Percentiles rank a stretch among this genome's conserved stretches.
Evolutionary conservation across 2,888 invertebrate species (phyloP).

Genomic region (Oxyteleia sp.): DNA sequence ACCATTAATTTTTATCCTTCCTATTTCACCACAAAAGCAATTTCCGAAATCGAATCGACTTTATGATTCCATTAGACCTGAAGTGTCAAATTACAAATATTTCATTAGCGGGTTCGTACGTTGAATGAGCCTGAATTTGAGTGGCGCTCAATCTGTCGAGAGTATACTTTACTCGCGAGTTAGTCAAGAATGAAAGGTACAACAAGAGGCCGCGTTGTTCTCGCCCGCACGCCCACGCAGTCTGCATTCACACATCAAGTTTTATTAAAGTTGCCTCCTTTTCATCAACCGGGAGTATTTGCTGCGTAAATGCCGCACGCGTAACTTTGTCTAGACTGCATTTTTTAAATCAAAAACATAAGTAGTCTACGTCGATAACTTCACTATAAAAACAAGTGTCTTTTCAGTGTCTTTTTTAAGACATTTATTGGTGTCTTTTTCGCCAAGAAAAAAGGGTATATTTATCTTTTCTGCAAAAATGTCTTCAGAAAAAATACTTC

Average conservation of each 20-base stretch:
- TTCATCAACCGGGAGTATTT: neutral
- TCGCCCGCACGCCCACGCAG: neutral
- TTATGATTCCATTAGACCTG: too few species aligned
- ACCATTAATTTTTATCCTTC: too few species aligned
- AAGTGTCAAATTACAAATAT: slow-evolving; percentile 15
- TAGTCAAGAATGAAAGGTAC: slow-evolving; percentile 30
- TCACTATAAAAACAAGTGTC: too few species aligned
- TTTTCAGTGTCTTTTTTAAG: too few species aligned
- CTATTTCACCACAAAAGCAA: too few species aligned
- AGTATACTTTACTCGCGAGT: slow-evolving; percentile 27
- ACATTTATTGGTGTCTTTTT: too few species aligned
- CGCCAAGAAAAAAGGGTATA: too few species aligned
- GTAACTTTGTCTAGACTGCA: neutral
- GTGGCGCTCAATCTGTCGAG: slow-evolving; percentile 37
- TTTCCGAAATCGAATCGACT: too few species aligned
- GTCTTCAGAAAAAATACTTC: too few species aligned
- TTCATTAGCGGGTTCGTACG: slow-evolving; percentile 28
- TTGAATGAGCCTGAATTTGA: slow-evolving; percentile 22
- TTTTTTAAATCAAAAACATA: too few species aligned
- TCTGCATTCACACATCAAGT: neutral
- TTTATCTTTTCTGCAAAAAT: too few species aligned
- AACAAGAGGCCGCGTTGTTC: slow-evolving; percentile 8
- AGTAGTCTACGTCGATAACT: too few species aligned
- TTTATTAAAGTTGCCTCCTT: slow-evolving; percentile 14
- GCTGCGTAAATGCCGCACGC: neutral